Conservation (phyloP, 92 coral and sea anemone species). For the Montipora capitata region DNA sequence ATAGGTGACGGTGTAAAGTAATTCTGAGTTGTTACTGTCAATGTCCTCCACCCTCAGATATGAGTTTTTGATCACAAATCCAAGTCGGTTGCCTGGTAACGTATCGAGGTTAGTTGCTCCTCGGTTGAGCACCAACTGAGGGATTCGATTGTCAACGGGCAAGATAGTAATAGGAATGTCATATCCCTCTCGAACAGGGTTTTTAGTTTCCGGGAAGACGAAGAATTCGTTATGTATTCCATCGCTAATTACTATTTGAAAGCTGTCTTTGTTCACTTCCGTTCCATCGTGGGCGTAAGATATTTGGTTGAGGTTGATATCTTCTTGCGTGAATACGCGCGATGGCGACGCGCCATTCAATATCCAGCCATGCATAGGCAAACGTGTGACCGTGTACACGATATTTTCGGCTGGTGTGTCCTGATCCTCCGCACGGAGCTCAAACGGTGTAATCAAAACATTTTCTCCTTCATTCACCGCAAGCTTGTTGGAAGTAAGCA, state of each 20-base stretch:
- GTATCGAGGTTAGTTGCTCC: slow-evolving; percentile 90
- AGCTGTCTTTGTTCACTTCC: slow-evolving; percentile 87
- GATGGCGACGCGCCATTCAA: slow-evolving; percentile 79
- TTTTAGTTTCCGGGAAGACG: slow-evolving; percentile 79
- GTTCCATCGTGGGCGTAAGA: slow-evolving; percentile 97
- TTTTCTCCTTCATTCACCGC: slow-evolving; percentile 88
- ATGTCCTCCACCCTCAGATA: slow-evolving; percentile 86
- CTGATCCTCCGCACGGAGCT: slow-evolving; percentile 93
- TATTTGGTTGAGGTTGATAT: slow-evolving; percentile 82
- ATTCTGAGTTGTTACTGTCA: slow-evolving; percentile 83
- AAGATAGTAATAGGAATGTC: slow-evolving; percentile 69
- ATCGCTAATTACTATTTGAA: slow-evolving; percentile 80
- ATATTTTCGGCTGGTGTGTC: slow-evolving; percentile 84
- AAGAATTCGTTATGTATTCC: slow-evolving; percentile 86
- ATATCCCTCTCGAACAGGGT: slow-evolving; percentile 74
- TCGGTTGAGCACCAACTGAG: slow-evolving; percentile 85
- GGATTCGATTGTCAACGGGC: slow-evolving; percentile 94
- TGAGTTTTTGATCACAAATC: slow-evolving; percentile 76
- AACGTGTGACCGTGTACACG: slow-evolving; percentile 79
- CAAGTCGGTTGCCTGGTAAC: slow-evolving; percentile 74
- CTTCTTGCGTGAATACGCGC: slow-evolving; percentile 87
- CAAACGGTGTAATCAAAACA: slow-evolving; percentile 86
- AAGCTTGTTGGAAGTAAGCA: slow-evolving; percentile 65
- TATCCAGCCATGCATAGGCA: slow-evolving; percentile 91
- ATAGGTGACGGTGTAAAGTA: slow-evolving; percentile 73